These are phyloP conservation scores for Dicyrtomina minuta DNA, from an alignment of 2,888 invertebrate species.

Conservation along the genomic window DNA sequence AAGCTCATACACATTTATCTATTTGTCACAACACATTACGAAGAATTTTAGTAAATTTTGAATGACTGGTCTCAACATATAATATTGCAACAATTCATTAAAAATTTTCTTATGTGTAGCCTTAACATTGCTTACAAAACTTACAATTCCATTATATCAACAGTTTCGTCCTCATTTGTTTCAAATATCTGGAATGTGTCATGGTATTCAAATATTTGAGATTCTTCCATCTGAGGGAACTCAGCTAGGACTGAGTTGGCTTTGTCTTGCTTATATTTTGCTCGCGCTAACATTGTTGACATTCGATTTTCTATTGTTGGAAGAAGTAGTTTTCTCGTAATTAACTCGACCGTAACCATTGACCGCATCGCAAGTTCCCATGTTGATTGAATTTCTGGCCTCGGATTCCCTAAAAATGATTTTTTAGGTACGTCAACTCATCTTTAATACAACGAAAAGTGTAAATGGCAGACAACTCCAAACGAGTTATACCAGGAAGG, in stretches of 20 bases:
- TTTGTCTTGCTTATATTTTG: slow-evolving; percentile 5
- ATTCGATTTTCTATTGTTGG: slow-evolving; percentile 16
- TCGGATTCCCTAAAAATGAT: slow-evolving; percentile 13
- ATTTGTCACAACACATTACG: no score
- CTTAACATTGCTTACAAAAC: no score
- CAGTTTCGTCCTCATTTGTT: neutral
- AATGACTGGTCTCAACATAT: no score
- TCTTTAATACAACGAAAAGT: no score
- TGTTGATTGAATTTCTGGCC: neutral
- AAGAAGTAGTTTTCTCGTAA: slow-evolving; percentile 16
- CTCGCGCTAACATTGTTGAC: neutral
- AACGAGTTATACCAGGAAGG: neutral
- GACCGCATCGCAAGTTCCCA: slow-evolving; percentile 28
- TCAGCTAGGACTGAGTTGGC: neutral
- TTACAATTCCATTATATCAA: slow-evolving; percentile 14
- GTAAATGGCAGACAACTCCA: neutral
- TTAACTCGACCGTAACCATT: slow-evolving; percentile 19
- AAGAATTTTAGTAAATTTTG: no score
- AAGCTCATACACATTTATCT: no score
- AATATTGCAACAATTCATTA: no score
- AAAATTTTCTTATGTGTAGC: no score
- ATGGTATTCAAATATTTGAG: slow-evolving; percentile 18
- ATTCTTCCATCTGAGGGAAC: slow-evolving; percentile 18
- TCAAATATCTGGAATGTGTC: slow-evolving; percentile 29
- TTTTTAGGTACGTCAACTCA: no score